Base-by-base conservation (phyloP, 2,113 vertebrate genomes). In the Cyprinodon tularosa region DNA sequence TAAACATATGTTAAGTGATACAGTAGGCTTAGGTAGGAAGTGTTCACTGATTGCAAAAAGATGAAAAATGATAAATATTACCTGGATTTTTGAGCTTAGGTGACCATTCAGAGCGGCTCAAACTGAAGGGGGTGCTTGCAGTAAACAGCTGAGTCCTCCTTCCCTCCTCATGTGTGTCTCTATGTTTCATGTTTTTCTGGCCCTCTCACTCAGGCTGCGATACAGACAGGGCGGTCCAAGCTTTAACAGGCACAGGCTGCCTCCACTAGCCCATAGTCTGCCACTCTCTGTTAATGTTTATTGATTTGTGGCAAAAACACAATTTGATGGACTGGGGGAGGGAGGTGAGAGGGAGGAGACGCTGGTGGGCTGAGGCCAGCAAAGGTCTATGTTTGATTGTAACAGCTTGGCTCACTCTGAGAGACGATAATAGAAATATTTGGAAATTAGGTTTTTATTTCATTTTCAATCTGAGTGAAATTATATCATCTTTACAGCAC, bases 241-340 rank as follows among this genome's bases (percentile, higher is more conserved):
- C 88, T 92, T 82, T 87, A 87, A 92, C 88, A 89, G 80, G 90
- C 91, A 93, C 80, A 90, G 69, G 84, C 87, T 90, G 91, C 88
- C 91, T 90, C 85, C 87, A 82, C 85, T 87, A 85, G 88, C 87
- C 86, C 91, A 92, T 92, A 91, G 91, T 89, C 93, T 94, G 91
- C 89, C 91, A 90, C 88, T 91, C 90, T 91, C 89, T 94, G 93
- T 93, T 94, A 91, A 94, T 94, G 94, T 94, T 93, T 94, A 94
- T 94, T 94, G 93, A 94, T 94, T 90, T 89, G 88, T 82, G 70
- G 90, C 88, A 90, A 86, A 91, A 91, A 90, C 87, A 89, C 91
- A 89, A 90, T 94, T 93, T 94, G 92, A 94, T 91, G 86, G 93
- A 90, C 88, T 83, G 74, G 81, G 77, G 82, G 71, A 76, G 66